Percentiles rank a stretch among this genome's conserved stretches.
These are phyloP conservation scores for Sebastes trivittatus DNA, from an alignment of 2,797 vertebrate species.

Conservation along the genomic window DNA sequence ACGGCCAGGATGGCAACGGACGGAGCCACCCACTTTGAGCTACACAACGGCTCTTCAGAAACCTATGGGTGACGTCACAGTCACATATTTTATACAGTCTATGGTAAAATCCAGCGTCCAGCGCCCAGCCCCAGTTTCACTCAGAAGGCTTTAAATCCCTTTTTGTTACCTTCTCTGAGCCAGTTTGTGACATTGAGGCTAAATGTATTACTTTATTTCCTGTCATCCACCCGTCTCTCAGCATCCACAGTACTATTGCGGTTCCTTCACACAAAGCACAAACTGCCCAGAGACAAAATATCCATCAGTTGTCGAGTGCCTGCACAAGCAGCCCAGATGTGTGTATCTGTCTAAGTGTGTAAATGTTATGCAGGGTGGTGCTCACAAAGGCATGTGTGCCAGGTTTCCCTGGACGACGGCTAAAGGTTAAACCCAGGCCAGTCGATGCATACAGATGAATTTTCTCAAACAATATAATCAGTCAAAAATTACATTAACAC, in stretches of 20 bases:
- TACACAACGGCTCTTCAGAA: no score
- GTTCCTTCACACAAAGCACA: neutral
- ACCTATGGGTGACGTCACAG: no score
- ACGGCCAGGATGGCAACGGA: no score
- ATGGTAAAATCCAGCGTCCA: no score
- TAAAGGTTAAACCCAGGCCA: slow-evolving; percentile 11
- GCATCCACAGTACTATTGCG: neutral
- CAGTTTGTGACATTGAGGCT: no score
- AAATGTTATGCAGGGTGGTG: slow-evolving; percentile 4
- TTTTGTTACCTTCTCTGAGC: neutral
- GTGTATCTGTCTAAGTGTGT: neutral
- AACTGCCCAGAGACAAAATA: neutral
- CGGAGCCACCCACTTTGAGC: no score
- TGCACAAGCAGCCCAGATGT: slow-evolving; percentile 15
- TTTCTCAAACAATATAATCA: neutral
- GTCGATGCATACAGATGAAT: slow-evolving; percentile 12
- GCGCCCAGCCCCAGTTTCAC: neutral
- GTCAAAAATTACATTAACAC: neutral
- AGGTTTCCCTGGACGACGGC: slow-evolving; percentile 1
- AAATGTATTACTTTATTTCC: neutral
- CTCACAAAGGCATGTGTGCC: slow-evolving; percentile 9
- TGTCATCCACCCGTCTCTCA: neutral
- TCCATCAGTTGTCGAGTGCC: neutral
- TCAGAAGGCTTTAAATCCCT: neutral
- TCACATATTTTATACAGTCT: no score